Evolutionary conservation across 1,140 invertebrate species (phyloP).

Genomic region (Druon quercuslanigerum): DNA sequence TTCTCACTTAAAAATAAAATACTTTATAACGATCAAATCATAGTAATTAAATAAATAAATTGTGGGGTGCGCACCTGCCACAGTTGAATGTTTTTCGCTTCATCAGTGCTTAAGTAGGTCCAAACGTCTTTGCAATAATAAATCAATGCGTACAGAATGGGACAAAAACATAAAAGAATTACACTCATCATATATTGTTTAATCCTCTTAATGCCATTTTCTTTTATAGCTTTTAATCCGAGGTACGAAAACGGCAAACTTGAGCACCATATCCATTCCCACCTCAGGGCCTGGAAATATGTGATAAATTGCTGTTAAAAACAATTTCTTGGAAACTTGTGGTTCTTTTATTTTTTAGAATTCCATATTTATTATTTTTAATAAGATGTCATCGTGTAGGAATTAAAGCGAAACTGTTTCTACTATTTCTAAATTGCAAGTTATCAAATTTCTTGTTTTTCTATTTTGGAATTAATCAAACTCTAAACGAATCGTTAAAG

Average conservation of each 20-base stretch:
- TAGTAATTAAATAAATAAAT: constrained; percentile 25
- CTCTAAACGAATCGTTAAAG: too few relatives aligned
- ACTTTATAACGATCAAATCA: too few relatives aligned
- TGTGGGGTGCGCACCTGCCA: constrained; percentile 82
- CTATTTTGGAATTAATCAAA: too few relatives aligned
- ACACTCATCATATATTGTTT: constrained; percentile 90
- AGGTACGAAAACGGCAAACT: constrained; percentile 91
- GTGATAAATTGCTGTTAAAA: constrained; percentile 2
- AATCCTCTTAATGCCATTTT: constrained; percentile 87
- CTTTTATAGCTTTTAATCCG: constrained; percentile 89
- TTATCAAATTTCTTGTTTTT: too few relatives aligned
- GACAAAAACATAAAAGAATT: constrained; percentile 85
- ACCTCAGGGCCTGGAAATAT: constrained; percentile 84
- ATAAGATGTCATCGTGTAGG: too few relatives aligned
- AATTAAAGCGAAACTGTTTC: too few relatives aligned
- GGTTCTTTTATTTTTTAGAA: too few relatives aligned
- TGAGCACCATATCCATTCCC: constrained; percentile 96
- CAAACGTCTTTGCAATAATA: constrained; percentile 92
- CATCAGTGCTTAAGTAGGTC: constrained; percentile 84
- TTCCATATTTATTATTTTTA: too few relatives aligned
- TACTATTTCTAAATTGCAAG: too few relatives aligned
- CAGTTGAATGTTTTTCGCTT: constrained; percentile 81
- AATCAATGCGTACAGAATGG: constrained; percentile 86
- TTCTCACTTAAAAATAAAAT: background rate
- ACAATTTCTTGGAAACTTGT: too few relatives aligned